Conservation (phyloP, 2,113 vertebrate genomes). For the Propithecus coquereli region DNA sequence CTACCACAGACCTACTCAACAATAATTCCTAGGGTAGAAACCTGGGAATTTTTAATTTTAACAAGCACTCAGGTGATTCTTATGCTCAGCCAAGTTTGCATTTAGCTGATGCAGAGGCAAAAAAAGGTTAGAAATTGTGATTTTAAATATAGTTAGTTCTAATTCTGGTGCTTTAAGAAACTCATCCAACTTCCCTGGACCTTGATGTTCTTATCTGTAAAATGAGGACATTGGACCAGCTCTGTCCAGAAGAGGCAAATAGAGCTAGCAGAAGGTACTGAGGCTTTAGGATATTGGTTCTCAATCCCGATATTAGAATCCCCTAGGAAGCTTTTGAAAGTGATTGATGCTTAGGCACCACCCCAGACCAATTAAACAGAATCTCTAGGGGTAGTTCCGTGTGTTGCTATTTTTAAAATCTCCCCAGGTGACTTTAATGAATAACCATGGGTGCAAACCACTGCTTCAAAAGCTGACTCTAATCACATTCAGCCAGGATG, state of each 20-base stretch:
- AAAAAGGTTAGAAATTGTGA: background rate
- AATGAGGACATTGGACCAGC: background rate
- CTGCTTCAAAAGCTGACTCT: background rate
- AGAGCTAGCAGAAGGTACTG: background rate
- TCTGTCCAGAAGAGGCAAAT: background rate
- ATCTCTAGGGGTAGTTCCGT: background rate
- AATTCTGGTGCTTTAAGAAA: conserved; percentile 13
- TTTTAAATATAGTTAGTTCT: conserved; percentile 2
- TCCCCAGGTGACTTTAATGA: background rate
- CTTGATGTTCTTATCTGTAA: background rate
- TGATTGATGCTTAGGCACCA: background rate
- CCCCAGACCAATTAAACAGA: background rate
- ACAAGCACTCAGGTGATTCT: background rate
- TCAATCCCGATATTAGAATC: background rate
- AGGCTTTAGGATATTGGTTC: background rate
- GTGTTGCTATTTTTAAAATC: background rate
- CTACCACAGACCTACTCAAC: background rate
- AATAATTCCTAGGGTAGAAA: background rate
- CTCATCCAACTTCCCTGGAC: background rate
- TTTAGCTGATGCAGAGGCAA: background rate
- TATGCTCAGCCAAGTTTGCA: background rate
- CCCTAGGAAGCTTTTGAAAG: conserved; percentile 33
- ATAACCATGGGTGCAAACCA: background rate
- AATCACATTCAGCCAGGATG: background rate
- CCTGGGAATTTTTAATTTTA: background rate